Evolutionary conservation across 1,140 invertebrate genomes (phyloP).

Genomic region (Stegodyphus dumicola): DNA sequence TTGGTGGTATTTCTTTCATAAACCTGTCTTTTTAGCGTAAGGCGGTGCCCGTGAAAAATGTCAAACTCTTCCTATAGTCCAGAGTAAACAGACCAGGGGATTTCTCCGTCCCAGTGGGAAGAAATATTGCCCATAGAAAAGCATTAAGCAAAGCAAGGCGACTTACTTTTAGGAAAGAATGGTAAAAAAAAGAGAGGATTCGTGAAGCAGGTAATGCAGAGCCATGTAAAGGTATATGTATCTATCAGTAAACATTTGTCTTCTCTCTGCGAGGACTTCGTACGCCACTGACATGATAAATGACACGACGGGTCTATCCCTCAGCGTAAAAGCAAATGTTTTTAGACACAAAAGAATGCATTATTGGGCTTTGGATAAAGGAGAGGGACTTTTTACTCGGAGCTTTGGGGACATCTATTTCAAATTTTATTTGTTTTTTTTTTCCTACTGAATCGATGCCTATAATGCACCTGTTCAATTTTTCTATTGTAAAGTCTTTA

Average conservation of each 20-base stretch:
- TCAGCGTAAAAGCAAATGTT: constrained; percentile 47
- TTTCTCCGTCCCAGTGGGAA: constrained; percentile 5
- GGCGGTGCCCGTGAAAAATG: too few species aligned
- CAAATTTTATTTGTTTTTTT: too few species aligned
- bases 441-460: too few species aligned
- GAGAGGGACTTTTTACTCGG: too few species aligned
- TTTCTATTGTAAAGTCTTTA: too few species aligned
- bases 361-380: constrained; percentile 9
- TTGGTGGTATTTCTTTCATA: too few species aligned
- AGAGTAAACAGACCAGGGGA: background rate
- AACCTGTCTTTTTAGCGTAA: too few species aligned
- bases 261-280: constrained; percentile 4
- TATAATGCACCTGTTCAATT: too few species aligned
- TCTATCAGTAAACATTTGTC: constrained; percentile 49
- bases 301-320: background rate
- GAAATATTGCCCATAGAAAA: background rate
- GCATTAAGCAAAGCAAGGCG: constrained; percentile 9
- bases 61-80: too few species aligned
- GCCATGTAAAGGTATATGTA: constrained; percentile 17
- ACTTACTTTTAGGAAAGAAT: background rate
- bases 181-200: background rate
- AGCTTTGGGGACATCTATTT: too few species aligned
- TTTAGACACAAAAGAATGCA: constrained; percentile 43
- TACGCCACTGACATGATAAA: constrained; percentile 34
- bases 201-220: constrained; percentile 22